A percentile compares a stretch with the other conserved stretches of the same genome.
phyloP scores from a whole-genome alignment of 1,140 invertebrate genomes.

The Lepidurus apus region DNA sequence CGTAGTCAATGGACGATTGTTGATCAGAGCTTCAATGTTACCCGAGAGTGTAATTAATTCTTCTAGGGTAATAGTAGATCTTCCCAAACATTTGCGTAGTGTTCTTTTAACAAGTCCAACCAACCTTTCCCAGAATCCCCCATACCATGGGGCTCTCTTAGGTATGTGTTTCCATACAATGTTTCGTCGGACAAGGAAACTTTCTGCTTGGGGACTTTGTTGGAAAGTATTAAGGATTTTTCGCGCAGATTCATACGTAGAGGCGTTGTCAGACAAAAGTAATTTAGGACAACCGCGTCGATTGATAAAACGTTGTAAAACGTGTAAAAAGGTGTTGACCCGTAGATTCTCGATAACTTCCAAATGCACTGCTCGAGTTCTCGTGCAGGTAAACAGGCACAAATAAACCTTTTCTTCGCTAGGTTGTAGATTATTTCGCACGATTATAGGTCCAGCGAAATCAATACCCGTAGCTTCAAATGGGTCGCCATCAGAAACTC shows the following conservation, averaged over 20 bases:
- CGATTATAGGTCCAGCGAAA: constrained; percentile 43
- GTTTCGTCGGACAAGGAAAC: background rate
- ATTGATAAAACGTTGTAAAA: constrained; percentile 38
- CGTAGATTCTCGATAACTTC: constrained; percentile 37
- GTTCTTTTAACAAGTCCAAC: background rate
- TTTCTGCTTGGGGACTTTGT: too few species aligned
- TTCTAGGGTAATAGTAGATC: background rate
- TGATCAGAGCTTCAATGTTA: background rate
- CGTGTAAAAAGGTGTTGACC: constrained; percentile 37
- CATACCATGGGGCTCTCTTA: background rate
- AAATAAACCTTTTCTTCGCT: constrained; percentile 38
- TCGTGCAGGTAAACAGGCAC: constrained; percentile 38
- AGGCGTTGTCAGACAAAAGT: constrained; percentile 44
- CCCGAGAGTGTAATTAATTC: background rate
- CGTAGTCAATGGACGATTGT: background rate
- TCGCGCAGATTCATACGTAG: constrained; percentile 42
- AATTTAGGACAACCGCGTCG: constrained; percentile 37
- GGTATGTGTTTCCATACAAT: background rate
- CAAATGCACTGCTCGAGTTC: constrained; percentile 38
- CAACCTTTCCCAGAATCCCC: background rate
- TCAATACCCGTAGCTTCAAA: constrained; percentile 45
- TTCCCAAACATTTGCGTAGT: background rate
- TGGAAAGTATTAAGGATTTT: background rate
- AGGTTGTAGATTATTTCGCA: constrained; percentile 36
- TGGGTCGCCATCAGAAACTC: constrained; percentile 39